Evolutionary conservation across 2,888 invertebrate genomes (phyloP), one percentile per base, ranked within the genome.

Genomic region (Oligia strigilis): DNA sequence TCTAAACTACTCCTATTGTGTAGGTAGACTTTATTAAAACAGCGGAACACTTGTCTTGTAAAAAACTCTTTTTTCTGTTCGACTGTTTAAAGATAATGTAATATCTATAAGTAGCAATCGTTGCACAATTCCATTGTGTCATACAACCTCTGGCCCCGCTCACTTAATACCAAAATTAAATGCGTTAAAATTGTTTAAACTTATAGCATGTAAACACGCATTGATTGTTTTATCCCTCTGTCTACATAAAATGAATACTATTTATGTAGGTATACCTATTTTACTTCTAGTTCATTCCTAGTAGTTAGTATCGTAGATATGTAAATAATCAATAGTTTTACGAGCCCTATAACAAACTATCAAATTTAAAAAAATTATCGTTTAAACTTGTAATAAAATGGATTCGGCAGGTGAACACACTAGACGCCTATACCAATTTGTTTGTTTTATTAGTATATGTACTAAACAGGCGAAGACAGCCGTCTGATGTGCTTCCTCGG

Each of bases 331-430:
- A 43, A 60, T 72, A 46, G 49, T 29, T 13, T 29, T 29, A n/a
- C 52, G 23, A 40, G 14, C 19, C 40, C n/a, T 69, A 36, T 23
- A 62, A 70, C 19, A 29, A 49, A 71, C 5, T 46, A 70, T 52
- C 17, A n/a, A 17, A 23, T 72, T 49, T 29, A 43, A 78, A 2
- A 19, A 23, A 49, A 13, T 64, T 36, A 8, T 19, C 11, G 13
- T 77, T 67, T 64, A 19, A 60, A 52, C 40, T 49, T 75, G 19
- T 52, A 46, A 43, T 62, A 55, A 62, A 80, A 79, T 86, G 84
- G 84, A 83, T 78, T 86, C 52, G 71, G 82, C 86, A 86, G 78
- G 88, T 88, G 82, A 86, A 88, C 88, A 86, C 90, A 88, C 89
- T 89, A 89, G 88, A 83, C 82, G 78, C 43, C 65, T 84, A 40